These are phyloP conservation scores for Mormyrops boulengeri DNA, from an alignment of 2,797 vertebrate species.

Conservation along the genomic window DNA sequence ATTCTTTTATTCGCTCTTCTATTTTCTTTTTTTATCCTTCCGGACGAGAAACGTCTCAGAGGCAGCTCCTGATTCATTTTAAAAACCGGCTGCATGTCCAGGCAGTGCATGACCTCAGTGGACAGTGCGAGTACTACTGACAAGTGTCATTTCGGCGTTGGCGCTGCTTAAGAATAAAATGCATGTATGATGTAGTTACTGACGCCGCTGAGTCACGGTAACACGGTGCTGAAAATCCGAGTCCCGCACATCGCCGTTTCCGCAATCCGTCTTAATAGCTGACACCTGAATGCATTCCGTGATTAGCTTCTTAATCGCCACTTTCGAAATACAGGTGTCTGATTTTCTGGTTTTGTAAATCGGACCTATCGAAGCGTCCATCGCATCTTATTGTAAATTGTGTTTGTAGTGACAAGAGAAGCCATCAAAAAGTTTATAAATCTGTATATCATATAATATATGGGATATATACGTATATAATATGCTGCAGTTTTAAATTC, in stretches of 20 bases:
- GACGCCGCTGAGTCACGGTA: conserved; percentile 21
- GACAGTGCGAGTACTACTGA: conserved; percentile 53
- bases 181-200: conserved; percentile 60
- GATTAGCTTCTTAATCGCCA: conserved; percentile 26
- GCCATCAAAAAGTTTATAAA: background rate
- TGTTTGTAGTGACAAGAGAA: background rate
- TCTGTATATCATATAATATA: background rate
- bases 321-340: background rate
- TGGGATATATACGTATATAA: conserved; percentile 15
- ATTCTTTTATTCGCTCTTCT: background rate
- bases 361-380: background rate
- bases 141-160: conserved; percentile 36
- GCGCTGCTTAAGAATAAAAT: conserved; percentile 28
- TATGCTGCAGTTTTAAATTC: background rate
- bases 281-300: conserved; percentile 49
- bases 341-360: background rate
- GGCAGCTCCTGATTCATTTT: conserved; percentile 47
- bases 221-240: conserved; percentile 15
- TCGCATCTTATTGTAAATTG: background rate
- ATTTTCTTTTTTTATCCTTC: conserved; percentile 4
- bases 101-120: conserved; percentile 20
- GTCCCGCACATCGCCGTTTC: background rate
- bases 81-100: conserved; percentile 24
- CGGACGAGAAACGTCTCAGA: conserved; percentile 24
- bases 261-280: conserved; percentile 23